Conservation (phyloP, 2,113 vertebrate species). For the Pteronura brasiliensis region DNA sequence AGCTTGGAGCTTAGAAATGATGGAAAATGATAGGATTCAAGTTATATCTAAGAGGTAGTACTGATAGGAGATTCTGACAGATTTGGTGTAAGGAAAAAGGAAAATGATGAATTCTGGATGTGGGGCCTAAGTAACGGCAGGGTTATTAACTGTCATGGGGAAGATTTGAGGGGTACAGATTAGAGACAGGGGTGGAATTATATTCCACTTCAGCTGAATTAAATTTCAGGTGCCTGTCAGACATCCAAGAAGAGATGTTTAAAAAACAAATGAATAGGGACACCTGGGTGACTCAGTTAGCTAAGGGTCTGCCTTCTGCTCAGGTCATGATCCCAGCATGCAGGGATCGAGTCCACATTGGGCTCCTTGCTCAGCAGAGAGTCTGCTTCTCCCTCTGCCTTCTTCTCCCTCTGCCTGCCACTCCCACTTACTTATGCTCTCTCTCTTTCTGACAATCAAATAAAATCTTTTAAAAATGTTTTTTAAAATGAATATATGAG, state of each 20-base stretch:
- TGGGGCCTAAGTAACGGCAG: not conserved
- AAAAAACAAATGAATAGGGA: not conserved
- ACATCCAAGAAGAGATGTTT: not conserved
- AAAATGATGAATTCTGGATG: not conserved
- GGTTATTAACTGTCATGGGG: not conserved
- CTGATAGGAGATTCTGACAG: not conserved
- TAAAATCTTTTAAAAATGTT: too few relatives aligned
- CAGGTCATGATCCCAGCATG: too few relatives aligned
- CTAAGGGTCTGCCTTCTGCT: too few relatives aligned
- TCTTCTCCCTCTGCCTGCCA: too few relatives aligned
- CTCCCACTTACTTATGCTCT: too few relatives aligned
- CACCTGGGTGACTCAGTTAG: too few relatives aligned
- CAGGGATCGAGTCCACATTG: too few relatives aligned
- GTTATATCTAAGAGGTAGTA: not conserved
- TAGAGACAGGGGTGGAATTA: rapidly evolving
- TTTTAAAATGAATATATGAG: not conserved
- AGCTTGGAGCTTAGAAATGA: not conserved
- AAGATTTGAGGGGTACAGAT: not conserved
- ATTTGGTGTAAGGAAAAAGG: not conserved
- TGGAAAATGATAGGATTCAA: not conserved
- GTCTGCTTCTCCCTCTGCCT: too few relatives aligned
- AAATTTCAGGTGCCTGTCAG: not conserved
- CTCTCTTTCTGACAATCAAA: too few relatives aligned
- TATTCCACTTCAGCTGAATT: not conserved
- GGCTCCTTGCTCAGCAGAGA: too few relatives aligned